Base-by-base conservation (phyloP, 53 echinoderm and acorn worm genomes). In the Zoroaster sp. region DNA sequence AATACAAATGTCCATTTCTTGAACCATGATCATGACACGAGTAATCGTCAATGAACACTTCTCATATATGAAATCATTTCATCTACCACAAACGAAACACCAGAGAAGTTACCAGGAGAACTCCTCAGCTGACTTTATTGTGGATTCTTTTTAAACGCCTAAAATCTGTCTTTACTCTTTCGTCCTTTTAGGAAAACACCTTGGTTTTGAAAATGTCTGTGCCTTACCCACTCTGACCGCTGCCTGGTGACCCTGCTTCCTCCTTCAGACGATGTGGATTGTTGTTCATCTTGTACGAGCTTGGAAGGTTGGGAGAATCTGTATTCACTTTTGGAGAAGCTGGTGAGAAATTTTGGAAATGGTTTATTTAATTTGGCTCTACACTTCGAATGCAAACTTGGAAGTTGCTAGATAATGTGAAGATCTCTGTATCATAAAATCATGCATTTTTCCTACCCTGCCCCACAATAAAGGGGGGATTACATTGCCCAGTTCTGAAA, bases 281-380 rank as follows among this genome's bases (percentile, higher is more conserved):
- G 69, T 88, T 77, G 40, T 87, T 75, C 36, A 89, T 32, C 68
- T 94, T 94, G 81, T 94, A 95, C 8, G 93, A 93, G 69, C 83
- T 95, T n/a, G 96, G 96, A n/a, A 95, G 81, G 66, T 86, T 75
- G 3, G 97, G 97, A 3, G 97, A 97, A 10, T 94, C 91, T 2
- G 81, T 55, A 32, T 90, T 95, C 33, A 54, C 72, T 66, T 95
- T 97, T 9, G 97, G 97, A 17, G 97, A 95, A 87, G 86, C 96
- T 85, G 51, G 91, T 38, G n/a, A n/a, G n/a, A n/a, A n/a, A n/a
- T n/a, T n/a, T n/a, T n/a, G n/a, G n/a, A n/a, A n/a, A n/a, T n/a
- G n/a, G n/a, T n/a, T n/a, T n/a, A n/a, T n/a, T n/a, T n/a, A n/a
- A n/a, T n/a, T n/a, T n/a, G n/a, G n/a, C n/a, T n/a, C n/a, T n/a